Base-by-base conservation (phyloP, 2,113 vertebrate genomes). In the Eolophus roseicapilla region DNA sequence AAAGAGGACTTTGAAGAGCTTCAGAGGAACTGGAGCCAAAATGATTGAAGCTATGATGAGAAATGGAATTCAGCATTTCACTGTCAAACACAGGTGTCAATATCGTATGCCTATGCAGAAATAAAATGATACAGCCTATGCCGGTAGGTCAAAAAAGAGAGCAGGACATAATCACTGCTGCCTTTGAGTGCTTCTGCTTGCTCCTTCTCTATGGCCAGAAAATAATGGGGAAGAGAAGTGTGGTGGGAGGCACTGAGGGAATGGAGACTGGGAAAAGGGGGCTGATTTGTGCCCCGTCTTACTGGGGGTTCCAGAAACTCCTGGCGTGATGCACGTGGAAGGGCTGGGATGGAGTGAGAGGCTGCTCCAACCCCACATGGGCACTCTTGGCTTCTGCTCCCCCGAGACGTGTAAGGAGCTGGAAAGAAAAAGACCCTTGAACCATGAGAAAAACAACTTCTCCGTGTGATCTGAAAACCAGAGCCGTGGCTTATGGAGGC, bases 311-410 rank as follows among this genome's bases (percentile, higher is more conserved):
- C 31, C 64, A 84, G 83, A 78, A 91, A 35, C 62, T 90, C 53
- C 33, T 0, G 0, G 13, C 2, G 5, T 37, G 78, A 44, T 0
- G 0, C 52, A 21, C 2, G 1, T 47, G 85, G 68, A 18, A 74
- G 83, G 70, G 68, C 74, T 43, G 84, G 55, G 46, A 67, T 3
- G 4, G 39, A 60, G 33, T 13, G 6, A 57, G 71, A 44, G 50
- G 63, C 68, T 71, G 81, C n/a, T 6, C 7, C 7, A 57, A 47
- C 53, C 73, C 57, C 3, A 3, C 35, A 3, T 23, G 46, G 27
- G 37, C 0, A 0, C 25, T 39, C 18, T 25, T 33, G 55, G 46
- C 31, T 86, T 52, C 13, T 3, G 8, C 13, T 74, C 60, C 53
- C 49, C 41, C 0, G 21, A 12, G 12, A 12, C 1, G 6, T 21